Conservation (phyloP, 2,888 invertebrate genomes). For the Suillia variegata region DNA sequence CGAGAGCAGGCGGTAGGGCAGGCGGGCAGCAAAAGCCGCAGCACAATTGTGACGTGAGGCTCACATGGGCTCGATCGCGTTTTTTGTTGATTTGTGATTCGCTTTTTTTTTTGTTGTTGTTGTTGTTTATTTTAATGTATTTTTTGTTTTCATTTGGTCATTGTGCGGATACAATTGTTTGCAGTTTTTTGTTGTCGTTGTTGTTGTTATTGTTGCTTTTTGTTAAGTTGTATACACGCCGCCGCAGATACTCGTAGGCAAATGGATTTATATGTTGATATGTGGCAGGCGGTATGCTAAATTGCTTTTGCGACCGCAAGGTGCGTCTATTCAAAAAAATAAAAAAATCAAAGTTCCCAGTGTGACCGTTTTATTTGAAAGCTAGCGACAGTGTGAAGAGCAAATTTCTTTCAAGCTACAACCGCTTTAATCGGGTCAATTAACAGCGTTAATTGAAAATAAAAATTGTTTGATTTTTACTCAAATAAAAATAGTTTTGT, state of each 20-base stretch:
- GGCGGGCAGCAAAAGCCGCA: neutral
- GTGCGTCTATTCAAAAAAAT: neutral
- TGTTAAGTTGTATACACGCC: slow-evolving; percentile 1
- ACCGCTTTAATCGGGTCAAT: too few species aligned
- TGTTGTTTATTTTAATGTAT: neutral
- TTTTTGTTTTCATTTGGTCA: neutral
- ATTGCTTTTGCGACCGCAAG: neutral
- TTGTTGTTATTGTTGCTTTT: too few species aligned
- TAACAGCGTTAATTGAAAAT: too few species aligned
- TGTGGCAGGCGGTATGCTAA: neutral
- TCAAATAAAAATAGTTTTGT: too few species aligned
- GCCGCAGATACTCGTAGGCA: neutral
- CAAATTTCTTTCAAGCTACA: too few species aligned
- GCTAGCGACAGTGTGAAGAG: too few species aligned
- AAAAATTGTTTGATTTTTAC: too few species aligned
- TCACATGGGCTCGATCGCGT: too few species aligned
- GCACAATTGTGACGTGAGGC: neutral
- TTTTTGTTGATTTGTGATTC: neutral
- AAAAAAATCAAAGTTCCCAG: too few species aligned
- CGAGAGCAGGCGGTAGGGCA: neutral
- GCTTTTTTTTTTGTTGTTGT: neutral
- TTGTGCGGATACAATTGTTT: neutral
- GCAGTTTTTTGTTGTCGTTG: too few species aligned
- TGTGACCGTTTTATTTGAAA: too few species aligned
- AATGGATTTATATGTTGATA: neutral